Percentiles rank a stretch among this genome's conserved stretches.
Conservation (phyloP, 2,888 invertebrate species). For the Arctia plantaginis region DNA sequence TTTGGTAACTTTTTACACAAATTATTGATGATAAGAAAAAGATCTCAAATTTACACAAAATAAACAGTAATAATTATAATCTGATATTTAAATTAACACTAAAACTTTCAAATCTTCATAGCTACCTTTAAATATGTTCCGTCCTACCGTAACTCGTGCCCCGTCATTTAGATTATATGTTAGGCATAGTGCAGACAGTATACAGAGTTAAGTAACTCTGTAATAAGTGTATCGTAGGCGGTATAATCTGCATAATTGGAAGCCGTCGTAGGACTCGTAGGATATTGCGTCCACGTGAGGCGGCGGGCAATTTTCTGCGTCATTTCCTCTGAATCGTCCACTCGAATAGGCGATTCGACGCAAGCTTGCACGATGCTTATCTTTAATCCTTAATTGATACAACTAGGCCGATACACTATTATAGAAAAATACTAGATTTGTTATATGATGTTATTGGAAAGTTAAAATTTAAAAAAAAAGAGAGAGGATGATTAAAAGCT, state of each 20-base stretch:
- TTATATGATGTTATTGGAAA: not conserved
- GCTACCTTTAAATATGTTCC: not conserved
- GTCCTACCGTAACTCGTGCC: not conserved
- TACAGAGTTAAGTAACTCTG: constrained; percentile 60
- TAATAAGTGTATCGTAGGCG: constrained; percentile 74
- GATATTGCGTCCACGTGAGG: constrained; percentile 84
- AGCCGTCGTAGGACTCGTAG: constrained; percentile 82
- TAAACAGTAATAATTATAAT: not conserved
- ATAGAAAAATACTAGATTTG: not conserved
- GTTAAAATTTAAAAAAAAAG: not conserved
- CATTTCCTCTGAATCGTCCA: constrained; percentile 82
- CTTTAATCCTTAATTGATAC: constrained; percentile 73
- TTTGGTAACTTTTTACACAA: not conserved
- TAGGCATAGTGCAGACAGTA: constrained; percentile 21
- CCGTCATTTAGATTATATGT: constrained; percentile 12
- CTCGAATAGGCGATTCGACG: constrained; percentile 69
- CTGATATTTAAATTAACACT: not conserved
- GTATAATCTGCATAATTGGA: constrained; percentile 86
- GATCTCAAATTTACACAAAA: not conserved
- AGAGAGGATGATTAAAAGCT: not conserved
- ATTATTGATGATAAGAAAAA: not conserved
- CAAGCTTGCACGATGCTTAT: constrained; percentile 64
- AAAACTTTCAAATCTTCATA: constrained; percentile 8
- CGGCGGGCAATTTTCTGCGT: constrained; percentile 84
- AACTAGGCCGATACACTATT: constrained; percentile 37